Percentiles rank a stretch among this genome's conserved stretches.
phyloP scores from a whole-genome alignment of 2,797 vertebrate genomes.

The Lithobates sylvaticus region DNA sequence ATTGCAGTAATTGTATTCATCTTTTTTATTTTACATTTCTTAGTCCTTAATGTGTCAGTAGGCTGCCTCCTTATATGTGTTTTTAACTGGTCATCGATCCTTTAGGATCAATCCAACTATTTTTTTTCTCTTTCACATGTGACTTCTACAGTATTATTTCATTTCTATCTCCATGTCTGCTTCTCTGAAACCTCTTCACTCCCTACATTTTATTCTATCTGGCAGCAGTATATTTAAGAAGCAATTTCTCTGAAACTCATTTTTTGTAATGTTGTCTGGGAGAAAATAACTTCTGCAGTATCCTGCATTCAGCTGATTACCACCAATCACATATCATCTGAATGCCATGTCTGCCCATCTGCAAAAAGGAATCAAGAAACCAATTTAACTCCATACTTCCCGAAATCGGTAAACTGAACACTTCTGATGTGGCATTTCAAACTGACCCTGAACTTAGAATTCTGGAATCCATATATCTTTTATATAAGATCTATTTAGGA shows the following conservation, averaged over 20 bases:
- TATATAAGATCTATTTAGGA: no score
- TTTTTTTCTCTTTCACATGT: constrained; percentile 10
- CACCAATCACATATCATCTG: constrained; percentile 50
- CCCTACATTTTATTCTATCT: constrained; percentile 20
- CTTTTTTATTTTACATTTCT: no score
- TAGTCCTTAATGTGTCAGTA: not conserved
- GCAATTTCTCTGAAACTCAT: constrained; percentile 52
- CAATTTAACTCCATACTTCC: constrained; percentile 16
- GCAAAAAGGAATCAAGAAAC: constrained; percentile 32
- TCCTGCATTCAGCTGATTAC: constrained; percentile 51
- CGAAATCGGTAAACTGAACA: not conserved
- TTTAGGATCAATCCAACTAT: not conserved
- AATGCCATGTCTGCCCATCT: constrained; percentile 28
- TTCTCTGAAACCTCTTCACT: constrained; percentile 12
- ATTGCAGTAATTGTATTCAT: no score
- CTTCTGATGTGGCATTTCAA: not conserved
- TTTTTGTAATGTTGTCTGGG: constrained; percentile 54
- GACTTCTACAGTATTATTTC: constrained; percentile 18
- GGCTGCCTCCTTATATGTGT: not conserved
- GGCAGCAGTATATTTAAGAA: constrained; percentile 53
- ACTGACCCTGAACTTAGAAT: not conserved
- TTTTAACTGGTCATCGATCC: not conserved
- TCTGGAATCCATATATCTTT: not conserved
- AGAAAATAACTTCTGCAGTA: constrained; percentile 54
- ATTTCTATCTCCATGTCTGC: not conserved